These are phyloP conservation scores for Aphidius colemani DNA, from an alignment of 2,888 invertebrate genomes.

Conservation along the genomic window DNA sequence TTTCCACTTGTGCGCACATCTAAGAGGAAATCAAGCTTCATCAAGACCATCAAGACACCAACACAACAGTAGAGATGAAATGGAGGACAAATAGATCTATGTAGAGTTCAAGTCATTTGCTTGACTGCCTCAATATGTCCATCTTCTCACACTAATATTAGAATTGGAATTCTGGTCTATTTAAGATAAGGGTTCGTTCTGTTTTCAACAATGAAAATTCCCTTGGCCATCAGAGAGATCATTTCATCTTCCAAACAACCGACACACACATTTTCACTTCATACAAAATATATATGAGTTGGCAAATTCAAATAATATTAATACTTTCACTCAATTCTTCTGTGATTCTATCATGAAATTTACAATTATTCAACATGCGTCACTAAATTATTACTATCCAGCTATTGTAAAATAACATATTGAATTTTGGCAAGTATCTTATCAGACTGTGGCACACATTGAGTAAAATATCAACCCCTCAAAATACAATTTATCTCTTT, in stretches of 20 bases:
- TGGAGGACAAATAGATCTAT: background rate
- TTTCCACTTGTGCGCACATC: no score
- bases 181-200: conserved; percentile 50
- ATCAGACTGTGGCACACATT: conserved; percentile 50
- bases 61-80: background rate
- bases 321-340: background rate
- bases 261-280: conserved; percentile 20
- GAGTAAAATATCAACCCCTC: conserved; percentile 37
- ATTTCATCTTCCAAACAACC: conserved; percentile 26
- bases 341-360: no score
- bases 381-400: background rate
- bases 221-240: conserved; percentile 35
- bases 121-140: no score
- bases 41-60: conserved; percentile 3
- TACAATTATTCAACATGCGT: no score
- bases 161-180: conserved; percentile 51
- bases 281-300: background rate
- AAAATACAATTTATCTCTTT: conserved; percentile 54
- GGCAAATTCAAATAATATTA: background rate
- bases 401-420: background rate
- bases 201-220: conserved; percentile 7
- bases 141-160: conserved; percentile 18
- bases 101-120: background rate
- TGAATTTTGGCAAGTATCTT: conserved; percentile 38
- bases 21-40: background rate